Conservation (phyloP, 2,113 vertebrate genomes). For the Arothron firmamentum region DNA sequence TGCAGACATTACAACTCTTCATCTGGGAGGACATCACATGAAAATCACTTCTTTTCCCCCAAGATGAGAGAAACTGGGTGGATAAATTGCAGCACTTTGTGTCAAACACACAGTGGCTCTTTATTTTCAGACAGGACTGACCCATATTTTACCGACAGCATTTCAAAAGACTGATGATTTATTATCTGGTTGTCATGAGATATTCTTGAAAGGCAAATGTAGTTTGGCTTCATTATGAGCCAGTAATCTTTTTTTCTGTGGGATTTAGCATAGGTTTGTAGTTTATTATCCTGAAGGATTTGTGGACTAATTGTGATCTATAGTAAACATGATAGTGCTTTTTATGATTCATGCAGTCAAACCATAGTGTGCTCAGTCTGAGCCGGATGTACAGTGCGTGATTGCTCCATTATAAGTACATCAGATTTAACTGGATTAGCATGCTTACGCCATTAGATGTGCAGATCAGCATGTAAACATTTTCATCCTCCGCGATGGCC, state of each 20-base stretch:
- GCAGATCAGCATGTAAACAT: conserved; percentile 45
- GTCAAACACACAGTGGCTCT: conserved; percentile 33
- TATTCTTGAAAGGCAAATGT: conserved; percentile 28
- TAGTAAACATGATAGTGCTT: conserved; percentile 16
- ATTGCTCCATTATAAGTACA: conserved; percentile 47
- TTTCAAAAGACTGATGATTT: conserved; percentile 51
- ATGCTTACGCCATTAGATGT: conserved; percentile 37
- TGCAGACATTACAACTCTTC: not conserved
- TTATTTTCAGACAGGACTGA: conserved; percentile 37
- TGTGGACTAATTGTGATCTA: conserved; percentile 31
- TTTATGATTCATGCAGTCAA: conserved; percentile 26
- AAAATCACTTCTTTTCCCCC: conserved; percentile 33
- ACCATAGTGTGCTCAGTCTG: conserved; percentile 29
- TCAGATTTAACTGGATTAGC: conserved; percentile 56
- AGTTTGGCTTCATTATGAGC: conserved; percentile 2
- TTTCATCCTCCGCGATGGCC: conserved; percentile 29
- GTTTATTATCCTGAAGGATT: not conserved
- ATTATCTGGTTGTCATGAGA: conserved; percentile 48
- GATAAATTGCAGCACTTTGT: not conserved
- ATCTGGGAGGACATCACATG: conserved; percentile 46
- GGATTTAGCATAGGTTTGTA: not conserved
- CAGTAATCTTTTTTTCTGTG: not conserved
- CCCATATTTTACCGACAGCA: conserved; percentile 42
- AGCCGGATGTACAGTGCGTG: conserved; percentile 34
- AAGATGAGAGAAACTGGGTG: conserved; percentile 23